A percentile compares a stretch with the other conserved stretches of the same genome.
Conservation (phyloP, 2,888 invertebrate species). For the Aphidoletes aphidimyza region DNA sequence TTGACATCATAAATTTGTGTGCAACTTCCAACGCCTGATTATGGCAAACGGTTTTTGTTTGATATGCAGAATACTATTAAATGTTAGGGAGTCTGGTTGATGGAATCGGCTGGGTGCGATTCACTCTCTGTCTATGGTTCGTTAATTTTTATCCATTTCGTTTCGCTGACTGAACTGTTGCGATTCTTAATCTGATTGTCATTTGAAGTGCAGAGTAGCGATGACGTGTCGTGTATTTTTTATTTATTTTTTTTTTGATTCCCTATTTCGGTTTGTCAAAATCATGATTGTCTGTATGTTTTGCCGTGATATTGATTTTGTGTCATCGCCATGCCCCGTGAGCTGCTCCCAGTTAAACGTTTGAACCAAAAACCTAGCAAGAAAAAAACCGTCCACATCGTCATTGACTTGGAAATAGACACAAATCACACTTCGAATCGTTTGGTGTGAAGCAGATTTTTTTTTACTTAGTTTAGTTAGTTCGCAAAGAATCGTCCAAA, state of each 20-base stretch:
- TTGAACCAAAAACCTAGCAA: not conserved
- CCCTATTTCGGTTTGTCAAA: too few species aligned
- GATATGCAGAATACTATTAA: not conserved
- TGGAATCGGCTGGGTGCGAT: not conserved
- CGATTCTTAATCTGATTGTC: not conserved
- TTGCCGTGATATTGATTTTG: not conserved
- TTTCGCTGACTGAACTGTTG: constrained; percentile 19
- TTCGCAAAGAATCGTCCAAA: too few species aligned
- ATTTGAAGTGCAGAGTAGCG: too few species aligned
- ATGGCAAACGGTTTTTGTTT: not conserved
- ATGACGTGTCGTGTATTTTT: too few species aligned
- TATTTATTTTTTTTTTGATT: too few species aligned
- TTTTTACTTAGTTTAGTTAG: too few species aligned
- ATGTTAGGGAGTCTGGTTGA: not conserved
- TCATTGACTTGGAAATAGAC: too few species aligned
- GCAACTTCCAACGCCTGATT: constrained; percentile 32
- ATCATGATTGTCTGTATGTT: too few species aligned
- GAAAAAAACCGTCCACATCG: not conserved
- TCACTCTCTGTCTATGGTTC: constrained; percentile 54
- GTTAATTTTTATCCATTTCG: constrained; percentile 53
- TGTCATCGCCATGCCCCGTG: not conserved
- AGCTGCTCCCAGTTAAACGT: not conserved
- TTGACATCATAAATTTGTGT: constrained; percentile 24
- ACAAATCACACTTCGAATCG: too few species aligned
- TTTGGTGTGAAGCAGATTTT: too few species aligned